A percentile compares a stretch with the other conserved stretches of the same genome.
phyloP scores from a whole-genome alignment of 2,113 vertebrate species.

The Nibea albiflora region DNA sequence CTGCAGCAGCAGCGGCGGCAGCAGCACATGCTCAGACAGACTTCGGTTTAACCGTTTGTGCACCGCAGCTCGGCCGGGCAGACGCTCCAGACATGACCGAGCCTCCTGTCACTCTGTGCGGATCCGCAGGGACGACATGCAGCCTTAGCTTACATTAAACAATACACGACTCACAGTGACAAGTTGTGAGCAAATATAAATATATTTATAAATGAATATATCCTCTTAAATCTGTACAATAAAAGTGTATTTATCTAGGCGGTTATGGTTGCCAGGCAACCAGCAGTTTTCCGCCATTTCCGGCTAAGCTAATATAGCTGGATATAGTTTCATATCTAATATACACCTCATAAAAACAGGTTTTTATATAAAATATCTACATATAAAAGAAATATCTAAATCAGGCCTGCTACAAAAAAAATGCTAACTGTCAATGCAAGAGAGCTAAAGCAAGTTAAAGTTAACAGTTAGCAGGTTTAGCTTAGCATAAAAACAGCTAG shows the following conservation, averaged over 20 bases:
- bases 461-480: background rate
- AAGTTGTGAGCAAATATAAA: background rate
- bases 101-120: background rate
- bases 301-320: no score
- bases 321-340: no score
- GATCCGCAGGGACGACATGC: background rate
- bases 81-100: background rate
- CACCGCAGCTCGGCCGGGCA: slow-evolving; percentile 31
- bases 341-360: no score
- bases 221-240: background rate
- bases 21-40: slow-evolving; percentile 79
- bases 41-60: slow-evolving; percentile 74
- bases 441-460: no score
- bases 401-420: no score
- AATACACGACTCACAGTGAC: background rate
- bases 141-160: background rate
- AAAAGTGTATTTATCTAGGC: no score
- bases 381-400: no score
- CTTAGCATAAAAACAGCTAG: background rate
- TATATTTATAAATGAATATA: background rate
- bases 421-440: no score
- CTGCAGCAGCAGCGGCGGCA: slow-evolving; percentile 77
- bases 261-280: no score
- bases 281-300: no score
- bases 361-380: no score